Conservation (phyloP, 2,888 invertebrate genomes). For the Hanleya hanleyi region DNA sequence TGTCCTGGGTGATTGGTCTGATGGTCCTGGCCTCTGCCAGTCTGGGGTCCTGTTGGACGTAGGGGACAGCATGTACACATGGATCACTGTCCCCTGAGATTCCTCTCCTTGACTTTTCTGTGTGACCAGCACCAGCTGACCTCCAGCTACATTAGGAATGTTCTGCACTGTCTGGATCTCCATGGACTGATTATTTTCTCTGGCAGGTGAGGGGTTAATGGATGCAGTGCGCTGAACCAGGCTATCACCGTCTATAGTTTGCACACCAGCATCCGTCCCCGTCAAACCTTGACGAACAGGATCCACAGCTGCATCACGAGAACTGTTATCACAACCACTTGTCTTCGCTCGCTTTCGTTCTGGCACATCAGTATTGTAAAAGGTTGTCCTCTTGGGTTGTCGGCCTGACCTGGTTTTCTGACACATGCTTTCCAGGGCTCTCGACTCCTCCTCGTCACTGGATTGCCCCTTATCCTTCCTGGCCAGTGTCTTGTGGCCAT, state of each 20-base stretch:
- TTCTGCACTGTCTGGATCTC: not conserved
- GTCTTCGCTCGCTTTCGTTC: not conserved
- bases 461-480: not conserved
- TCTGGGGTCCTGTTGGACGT: not conserved
- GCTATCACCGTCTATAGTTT: not conserved
- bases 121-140: not conserved
- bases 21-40: not conserved
- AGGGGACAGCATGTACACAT: slow-evolving; percentile 4
- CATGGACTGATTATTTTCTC: not conserved
- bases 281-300: not conserved
- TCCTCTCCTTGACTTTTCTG: not conserved
- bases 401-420: not conserved
- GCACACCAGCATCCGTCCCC: not conserved
- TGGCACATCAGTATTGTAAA: not conserved
- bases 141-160: not conserved
- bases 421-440: not conserved
- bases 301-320: not conserved
- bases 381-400: not conserved
- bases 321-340: not conserved
- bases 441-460: not conserved
- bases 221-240: not conserved
- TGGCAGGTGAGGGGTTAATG: not conserved
- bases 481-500: not conserved
- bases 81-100: not conserved
- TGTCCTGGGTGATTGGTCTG: not conserved